phyloP scores from a whole-genome alignment of 92 coral and sea anemone species.

The Galaxea fascicularis region DNA sequence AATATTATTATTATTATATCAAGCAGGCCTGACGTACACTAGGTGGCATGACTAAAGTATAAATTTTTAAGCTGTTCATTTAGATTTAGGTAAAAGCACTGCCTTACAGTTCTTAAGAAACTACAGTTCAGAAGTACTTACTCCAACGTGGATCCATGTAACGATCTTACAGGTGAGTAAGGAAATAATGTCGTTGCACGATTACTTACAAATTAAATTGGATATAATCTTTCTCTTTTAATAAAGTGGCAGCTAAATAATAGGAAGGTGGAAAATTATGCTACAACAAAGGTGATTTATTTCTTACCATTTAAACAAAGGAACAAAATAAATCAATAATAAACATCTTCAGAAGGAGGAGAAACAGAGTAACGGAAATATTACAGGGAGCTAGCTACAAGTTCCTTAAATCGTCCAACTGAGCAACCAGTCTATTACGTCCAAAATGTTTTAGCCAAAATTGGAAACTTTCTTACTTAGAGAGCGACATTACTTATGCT shows the following conservation, averaged over 20 bases:
- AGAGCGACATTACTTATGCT: background rate
- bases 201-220: background rate
- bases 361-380: too few relatives aligned
- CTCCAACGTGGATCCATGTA: conserved; percentile 1
- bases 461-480: background rate
- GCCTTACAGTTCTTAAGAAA: background rate
- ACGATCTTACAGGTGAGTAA: background rate
- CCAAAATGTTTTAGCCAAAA: background rate
- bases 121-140: background rate
- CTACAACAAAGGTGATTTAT: background rate
- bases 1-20: background rate
- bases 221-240: background rate
- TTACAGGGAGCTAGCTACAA: too few relatives aligned
- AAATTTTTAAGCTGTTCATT: conserved; percentile 5
- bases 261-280: background rate
- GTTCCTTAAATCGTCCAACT: background rate
- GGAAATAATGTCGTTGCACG: background rate
- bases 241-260: background rate
- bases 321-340: too few relatives aligned
- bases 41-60: conserved; percentile 26
- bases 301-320: background rate
- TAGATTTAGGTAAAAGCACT: conserved; percentile 2
- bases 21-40: conserved; percentile 3
- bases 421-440: background rate
- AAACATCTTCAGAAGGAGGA: too few relatives aligned